Percentiles rank a stretch among this genome's conserved stretches.
Evolutionary conservation across 1,140 invertebrate species (phyloP).

Genomic region (Trichomalopsis sarcophagae): DNA sequence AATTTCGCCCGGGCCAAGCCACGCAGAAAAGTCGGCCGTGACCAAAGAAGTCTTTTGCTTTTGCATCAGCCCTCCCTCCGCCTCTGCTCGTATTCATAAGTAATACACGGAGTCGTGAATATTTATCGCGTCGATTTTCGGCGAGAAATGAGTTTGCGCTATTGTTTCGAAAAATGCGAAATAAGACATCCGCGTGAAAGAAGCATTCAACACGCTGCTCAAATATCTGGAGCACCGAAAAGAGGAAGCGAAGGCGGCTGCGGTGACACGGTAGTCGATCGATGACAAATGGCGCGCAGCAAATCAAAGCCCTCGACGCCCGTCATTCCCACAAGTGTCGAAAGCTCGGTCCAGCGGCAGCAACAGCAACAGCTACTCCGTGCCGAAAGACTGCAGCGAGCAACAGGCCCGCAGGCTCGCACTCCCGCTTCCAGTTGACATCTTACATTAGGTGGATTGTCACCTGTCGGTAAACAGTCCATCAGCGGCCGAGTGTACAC

Average conservation of each 20-base stretch:
- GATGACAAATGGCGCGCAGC: conserved; percentile 26
- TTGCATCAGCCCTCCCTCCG: not conserved
- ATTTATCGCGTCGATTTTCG: not conserved
- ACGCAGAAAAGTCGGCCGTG: conserved; percentile 18
- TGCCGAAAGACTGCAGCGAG: not conserved
- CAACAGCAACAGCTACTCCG: not conserved
- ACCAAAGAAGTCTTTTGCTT: conserved; percentile 31
- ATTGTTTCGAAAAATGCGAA: too few species aligned
- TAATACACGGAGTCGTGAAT: not conserved
- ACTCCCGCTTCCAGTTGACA: conserved; percentile 12
- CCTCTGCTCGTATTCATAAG: not conserved
- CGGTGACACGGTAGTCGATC: too few species aligned
- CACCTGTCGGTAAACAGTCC: conserved; percentile 37
- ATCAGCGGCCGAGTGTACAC: conserved; percentile 3
- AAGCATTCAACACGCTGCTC: too few species aligned
- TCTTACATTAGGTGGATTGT: conserved; percentile 33
- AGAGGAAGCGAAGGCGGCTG: not conserved
- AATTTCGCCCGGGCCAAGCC: conserved; percentile 45
- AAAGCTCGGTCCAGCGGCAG: not conserved
- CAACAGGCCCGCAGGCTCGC: not conserved
- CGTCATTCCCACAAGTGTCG: conserved; percentile 26
- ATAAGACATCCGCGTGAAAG: not conserved
- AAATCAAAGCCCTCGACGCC: conserved; percentile 19
- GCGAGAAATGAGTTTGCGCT: too few species aligned
- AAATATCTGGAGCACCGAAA: not conserved